Percentiles rank a stretch among this genome's conserved stretches.
These are phyloP conservation scores for Melanotaenia maccullochi DNA, from an alignment of 2,797 vertebrate species.

Conservation along the genomic window DNA sequence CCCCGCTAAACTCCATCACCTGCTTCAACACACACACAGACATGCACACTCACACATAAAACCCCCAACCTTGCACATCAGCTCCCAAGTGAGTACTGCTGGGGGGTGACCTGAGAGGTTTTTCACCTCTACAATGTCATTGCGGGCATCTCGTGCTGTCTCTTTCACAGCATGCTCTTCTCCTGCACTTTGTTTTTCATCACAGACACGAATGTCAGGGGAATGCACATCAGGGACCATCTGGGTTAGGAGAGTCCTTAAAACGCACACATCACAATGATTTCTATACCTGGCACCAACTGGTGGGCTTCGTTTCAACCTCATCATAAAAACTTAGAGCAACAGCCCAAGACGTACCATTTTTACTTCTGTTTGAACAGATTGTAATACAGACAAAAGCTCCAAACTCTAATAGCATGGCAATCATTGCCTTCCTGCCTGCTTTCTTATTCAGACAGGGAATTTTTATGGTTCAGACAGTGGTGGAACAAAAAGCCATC, in stretches of 20 bases:
- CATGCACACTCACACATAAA: conserved; percentile 13
- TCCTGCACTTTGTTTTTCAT: conserved; percentile 51
- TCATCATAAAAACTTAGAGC: background rate
- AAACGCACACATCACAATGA: conserved; percentile 23
- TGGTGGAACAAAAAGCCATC: conserved; percentile 46
- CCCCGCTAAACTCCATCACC: conserved; percentile 79
- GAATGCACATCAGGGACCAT: conserved; percentile 33
- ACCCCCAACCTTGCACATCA: conserved; percentile 63
- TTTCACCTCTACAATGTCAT: conserved; percentile 78
- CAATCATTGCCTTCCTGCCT: conserved; percentile 19
- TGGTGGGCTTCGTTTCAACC: conserved; percentile 10
- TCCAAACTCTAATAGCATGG: conserved; percentile 4
- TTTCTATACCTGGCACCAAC: conserved; percentile 13
- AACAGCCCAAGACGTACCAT: conserved; percentile 1
- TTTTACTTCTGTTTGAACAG: conserved; percentile 27
- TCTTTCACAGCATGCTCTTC: conserved; percentile 31
- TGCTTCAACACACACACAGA: conserved; percentile 66
- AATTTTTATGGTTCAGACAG: conserved; percentile 15
- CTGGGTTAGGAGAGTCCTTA: conserved; percentile 17
- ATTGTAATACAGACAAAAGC: conserved; percentile 31
- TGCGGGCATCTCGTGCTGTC: conserved; percentile 48
- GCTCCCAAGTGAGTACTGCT: conserved; percentile 73
- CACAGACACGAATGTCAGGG: conserved; percentile 51
- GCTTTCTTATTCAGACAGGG: conserved; percentile 6
- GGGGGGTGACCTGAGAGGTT: conserved; percentile 72